Percentiles rank a stretch among this genome's conserved stretches.
These are phyloP conservation scores for Gisinianus flammeolus DNA, from an alignment of 2,888 invertebrate genomes.

Conservation along the genomic window DNA sequence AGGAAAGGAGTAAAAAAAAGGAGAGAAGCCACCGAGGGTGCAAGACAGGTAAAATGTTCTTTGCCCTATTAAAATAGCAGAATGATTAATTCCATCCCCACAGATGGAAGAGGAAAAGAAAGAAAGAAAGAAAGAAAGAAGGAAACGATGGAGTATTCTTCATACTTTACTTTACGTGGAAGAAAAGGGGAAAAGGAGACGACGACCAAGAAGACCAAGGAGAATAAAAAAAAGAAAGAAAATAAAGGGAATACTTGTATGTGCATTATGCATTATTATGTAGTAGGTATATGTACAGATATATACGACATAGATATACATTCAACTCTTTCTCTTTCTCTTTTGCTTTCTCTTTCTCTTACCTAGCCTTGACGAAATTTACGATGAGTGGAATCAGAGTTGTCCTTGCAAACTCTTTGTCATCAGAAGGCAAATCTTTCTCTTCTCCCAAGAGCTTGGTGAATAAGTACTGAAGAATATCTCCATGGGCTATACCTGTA, in stretches of 20 bases:
- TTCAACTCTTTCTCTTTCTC: background rate
- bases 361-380: constrained; percentile 59
- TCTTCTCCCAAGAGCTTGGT: constrained; percentile 58
- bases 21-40: background rate
- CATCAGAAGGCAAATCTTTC: constrained; percentile 53
- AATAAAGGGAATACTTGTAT: too few species aligned
- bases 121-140: background rate
- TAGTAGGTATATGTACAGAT: background rate
- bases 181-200: too few species aligned
- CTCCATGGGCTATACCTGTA: constrained; percentile 59
- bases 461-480: constrained; percentile 59
- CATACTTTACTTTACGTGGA: too few species aligned
- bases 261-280: background rate
- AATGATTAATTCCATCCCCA: constrained; percentile 3
- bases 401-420: constrained; percentile 57
- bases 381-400: constrained; percentile 58
- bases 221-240: too few species aligned
- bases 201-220: too few species aligned
- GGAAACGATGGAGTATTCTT: too few species aligned
- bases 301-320: background rate
- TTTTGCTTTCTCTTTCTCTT: constrained; percentile 10
- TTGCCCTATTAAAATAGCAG: background rate
- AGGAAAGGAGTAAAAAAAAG: constrained; percentile 3
- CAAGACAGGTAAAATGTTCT: background rate
- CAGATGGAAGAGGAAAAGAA: background rate